These are phyloP conservation scores for Caenorhabditis sp. DNA, from an alignment of 2,888 invertebrate species.

Conservation along the genomic window DNA sequence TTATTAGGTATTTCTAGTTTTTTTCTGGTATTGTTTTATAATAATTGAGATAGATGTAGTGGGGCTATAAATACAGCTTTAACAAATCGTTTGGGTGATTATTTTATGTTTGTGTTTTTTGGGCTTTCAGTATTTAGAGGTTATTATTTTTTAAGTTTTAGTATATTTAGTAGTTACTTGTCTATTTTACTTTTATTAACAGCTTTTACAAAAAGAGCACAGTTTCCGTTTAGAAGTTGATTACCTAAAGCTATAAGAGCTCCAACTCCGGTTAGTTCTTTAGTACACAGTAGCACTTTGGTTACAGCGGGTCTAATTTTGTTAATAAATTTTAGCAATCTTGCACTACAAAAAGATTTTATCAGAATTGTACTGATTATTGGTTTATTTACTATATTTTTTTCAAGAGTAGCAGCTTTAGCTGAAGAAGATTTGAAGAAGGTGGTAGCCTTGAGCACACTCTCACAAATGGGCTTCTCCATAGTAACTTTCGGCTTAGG, in stretches of 20 bases:
- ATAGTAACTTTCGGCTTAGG: conserved; percentile 52
- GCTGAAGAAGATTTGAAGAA: conserved; percentile 57
- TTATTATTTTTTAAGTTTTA: conserved; percentile 71
- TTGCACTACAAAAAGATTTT: conserved; percentile 79
- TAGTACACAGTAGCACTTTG: conserved; percentile 83
- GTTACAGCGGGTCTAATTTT: conserved; percentile 79
- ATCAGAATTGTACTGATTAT: conserved; percentile 75
- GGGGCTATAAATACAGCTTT: conserved; percentile 78
- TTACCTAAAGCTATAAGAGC: conserved; percentile 82
- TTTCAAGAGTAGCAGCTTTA: conserved; percentile 52
- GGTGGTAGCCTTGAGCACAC: conserved; percentile 56
- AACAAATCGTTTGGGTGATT: conserved; percentile 81
- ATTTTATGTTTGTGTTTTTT: conserved; percentile 75
- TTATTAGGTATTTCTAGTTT: conserved; percentile 53
- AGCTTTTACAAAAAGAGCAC: conserved; percentile 81
- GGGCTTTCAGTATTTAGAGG: conserved; percentile 74
- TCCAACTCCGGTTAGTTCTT: conserved; percentile 81
- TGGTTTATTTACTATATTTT: conserved; percentile 65
- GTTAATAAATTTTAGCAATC: conserved; percentile 56
- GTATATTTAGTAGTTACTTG: conserved; percentile 47
- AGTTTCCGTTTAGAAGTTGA: conserved; percentile 83
- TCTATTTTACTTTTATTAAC: conserved; percentile 74
- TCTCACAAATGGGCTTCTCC: conserved; percentile 58
- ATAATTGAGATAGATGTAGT: conserved; percentile 60
- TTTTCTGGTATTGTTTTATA: conserved; percentile 56